Percentiles rank a stretch among this genome's conserved stretches.
These are phyloP conservation scores for Nipponacmea schrenckii DNA, from an alignment of 2,888 invertebrate species.

Conservation along the genomic window DNA sequence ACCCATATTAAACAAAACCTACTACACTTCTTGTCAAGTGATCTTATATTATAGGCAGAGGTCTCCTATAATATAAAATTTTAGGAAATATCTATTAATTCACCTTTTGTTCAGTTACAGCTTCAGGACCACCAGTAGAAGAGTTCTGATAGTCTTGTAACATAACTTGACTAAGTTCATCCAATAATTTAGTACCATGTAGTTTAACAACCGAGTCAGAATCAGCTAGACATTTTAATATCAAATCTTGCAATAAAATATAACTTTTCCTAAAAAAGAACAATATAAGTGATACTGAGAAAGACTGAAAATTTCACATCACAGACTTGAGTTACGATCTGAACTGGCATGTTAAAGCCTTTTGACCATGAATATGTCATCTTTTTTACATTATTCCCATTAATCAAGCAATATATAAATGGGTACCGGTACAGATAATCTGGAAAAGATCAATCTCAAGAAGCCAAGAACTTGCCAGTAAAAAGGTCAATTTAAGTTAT, in stretches of 20 bases:
- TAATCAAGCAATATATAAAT: neutral
- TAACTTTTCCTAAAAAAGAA: slow-evolving; percentile 71
- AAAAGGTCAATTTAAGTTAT: no score
- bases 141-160: slow-evolving; percentile 44
- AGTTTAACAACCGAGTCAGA: slow-evolving; percentile 77
- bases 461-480: no score
- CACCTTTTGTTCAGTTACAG: slow-evolving; percentile 43
- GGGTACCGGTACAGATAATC: neutral
- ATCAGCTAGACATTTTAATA: slow-evolving; percentile 74
- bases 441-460: neutral
- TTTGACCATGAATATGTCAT: no score
- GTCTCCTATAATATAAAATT: no score
- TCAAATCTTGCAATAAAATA: slow-evolving; percentile 73
- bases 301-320: no score
- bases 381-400: neutral
- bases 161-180: slow-evolving; percentile 56
- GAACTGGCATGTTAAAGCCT: no score
- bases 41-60: no score
- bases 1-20: no score
- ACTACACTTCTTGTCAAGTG: no score
- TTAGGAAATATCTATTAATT: no score
- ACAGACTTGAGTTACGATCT: no score
- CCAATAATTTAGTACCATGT: slow-evolving; percentile 74
- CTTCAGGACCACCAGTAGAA: slow-evolving; percentile 27
- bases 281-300: slow-evolving; percentile 6